Conservation (phyloP, 2,113 vertebrate genomes). For the Ardeotis arabs region DNA sequence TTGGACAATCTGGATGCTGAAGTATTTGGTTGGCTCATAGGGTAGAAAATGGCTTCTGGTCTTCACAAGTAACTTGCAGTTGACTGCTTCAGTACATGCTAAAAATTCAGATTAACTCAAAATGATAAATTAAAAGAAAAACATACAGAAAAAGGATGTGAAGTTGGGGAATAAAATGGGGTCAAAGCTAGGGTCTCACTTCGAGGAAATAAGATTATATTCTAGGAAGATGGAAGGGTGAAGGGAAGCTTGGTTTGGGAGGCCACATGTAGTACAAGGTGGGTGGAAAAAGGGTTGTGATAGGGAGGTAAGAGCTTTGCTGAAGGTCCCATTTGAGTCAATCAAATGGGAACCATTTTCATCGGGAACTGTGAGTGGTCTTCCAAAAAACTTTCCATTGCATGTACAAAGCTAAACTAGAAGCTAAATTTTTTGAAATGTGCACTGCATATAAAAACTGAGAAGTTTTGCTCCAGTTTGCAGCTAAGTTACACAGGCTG, state of each 20-base stretch:
- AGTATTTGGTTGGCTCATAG: not conserved
- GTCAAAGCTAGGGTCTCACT: not conserved
- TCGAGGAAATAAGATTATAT: not conserved
- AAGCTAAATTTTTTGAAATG: not conserved
- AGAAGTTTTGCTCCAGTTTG: not conserved
- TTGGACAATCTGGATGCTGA: not conserved
- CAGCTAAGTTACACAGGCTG: too few species aligned
- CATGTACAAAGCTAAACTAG: not conserved
- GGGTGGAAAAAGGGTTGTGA: not conserved
- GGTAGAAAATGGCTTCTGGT: not conserved
- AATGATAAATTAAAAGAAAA: not conserved
- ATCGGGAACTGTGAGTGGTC: not conserved
- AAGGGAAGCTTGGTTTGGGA: not conserved
- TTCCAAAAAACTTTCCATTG: not conserved
- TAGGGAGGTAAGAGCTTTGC: not conserved
- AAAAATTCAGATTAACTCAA: not conserved
- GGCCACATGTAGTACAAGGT: fast-evolving
- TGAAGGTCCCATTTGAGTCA: not conserved
- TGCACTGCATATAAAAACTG: not conserved
- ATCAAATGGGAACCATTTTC: not conserved
- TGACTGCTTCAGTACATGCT: not conserved
- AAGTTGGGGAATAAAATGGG: not conserved
- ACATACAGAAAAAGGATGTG: not conserved
- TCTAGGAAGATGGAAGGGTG: not conserved
- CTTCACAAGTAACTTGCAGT: not conserved